Evolutionary conservation across 1,140 invertebrate species (phyloP).

Genomic region (Pararge aegeria): DNA sequence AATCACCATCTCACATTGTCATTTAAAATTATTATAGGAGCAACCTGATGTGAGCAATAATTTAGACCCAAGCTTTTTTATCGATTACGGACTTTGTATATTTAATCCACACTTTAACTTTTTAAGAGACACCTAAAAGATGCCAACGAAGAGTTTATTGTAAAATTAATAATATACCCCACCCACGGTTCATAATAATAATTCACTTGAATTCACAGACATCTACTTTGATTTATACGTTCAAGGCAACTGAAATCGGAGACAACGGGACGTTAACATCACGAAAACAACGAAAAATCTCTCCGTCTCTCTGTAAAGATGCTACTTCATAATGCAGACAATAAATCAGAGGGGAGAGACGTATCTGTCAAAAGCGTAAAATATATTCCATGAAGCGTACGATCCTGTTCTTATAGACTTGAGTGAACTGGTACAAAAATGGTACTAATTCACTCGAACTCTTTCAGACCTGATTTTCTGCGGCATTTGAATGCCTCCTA

Average conservation of each 20-base stretch:
- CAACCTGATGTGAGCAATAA: too few species aligned
- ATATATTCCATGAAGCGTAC: slow-evolving; percentile 70
- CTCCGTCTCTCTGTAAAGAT: slow-evolving; percentile 33
- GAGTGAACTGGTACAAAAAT: slow-evolving; percentile 42
- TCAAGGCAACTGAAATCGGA: slow-evolving; percentile 20
- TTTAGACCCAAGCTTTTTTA: too few species aligned
- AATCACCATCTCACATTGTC: too few species aligned
- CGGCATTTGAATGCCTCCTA: too few species aligned
- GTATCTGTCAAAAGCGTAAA: slow-evolving; percentile 76
- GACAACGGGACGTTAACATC: slow-evolving; percentile 35
- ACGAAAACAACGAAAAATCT: slow-evolving; percentile 64
- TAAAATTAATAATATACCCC: too few species aligned
- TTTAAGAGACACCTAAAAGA: too few species aligned
- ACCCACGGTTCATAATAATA: too few species aligned
- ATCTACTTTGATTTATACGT: slow-evolving; percentile 50
- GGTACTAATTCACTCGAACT: not conserved
- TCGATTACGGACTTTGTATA: too few species aligned
- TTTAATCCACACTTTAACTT: too few species aligned
- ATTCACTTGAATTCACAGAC: slow-evolving; percentile 6
- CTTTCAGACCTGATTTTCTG: not conserved
- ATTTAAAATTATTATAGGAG: too few species aligned
- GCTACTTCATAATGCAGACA: slow-evolving; percentile 67
- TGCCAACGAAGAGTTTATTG: too few species aligned
- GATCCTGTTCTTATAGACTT: slow-evolving; percentile 41
- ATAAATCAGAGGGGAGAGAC: slow-evolving; percentile 72